Evolutionary conservation across 2,113 vertebrate genomes (phyloP).

Genomic region (Sarotherodon lohbergeri): DNA sequence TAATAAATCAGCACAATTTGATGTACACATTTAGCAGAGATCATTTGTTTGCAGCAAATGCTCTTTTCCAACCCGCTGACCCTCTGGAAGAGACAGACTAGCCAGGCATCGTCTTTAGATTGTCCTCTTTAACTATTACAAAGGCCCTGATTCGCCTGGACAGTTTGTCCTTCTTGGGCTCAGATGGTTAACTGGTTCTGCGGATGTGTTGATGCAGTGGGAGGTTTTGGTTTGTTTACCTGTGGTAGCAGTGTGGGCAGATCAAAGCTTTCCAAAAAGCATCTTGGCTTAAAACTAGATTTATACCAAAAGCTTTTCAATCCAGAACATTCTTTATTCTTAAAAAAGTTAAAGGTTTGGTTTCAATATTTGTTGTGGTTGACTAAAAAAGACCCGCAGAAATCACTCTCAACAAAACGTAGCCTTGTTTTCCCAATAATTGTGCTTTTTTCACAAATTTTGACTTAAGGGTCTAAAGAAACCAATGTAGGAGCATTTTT

Average conservation of each 20-base stretch:
- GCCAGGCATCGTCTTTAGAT: slow-evolving; percentile 72
- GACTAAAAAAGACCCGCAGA: not conserved
- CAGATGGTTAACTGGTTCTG: not conserved
- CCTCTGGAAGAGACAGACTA: slow-evolving; percentile 32
- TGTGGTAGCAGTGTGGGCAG: not conserved
- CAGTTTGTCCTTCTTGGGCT: slow-evolving; percentile 32
- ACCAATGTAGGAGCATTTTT: not conserved
- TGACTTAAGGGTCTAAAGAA: not conserved
- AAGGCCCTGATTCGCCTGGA: slow-evolving; percentile 72
- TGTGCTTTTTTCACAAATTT: not conserved
- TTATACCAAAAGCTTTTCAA: not conserved
- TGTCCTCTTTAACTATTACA: slow-evolving; percentile 75
- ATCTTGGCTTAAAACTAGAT: not conserved
- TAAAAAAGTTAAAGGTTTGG: not conserved
- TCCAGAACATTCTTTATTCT: not conserved
- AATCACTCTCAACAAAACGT: not conserved
- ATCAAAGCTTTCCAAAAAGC: not conserved
- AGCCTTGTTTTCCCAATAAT: not conserved
- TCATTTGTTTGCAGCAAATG: slow-evolving; percentile 7
- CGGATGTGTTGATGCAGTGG: not conserved
- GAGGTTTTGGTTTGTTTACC: not conserved
- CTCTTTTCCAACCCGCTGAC: slow-evolving; percentile 8
- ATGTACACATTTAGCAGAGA: not conserved
- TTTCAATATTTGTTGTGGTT: not conserved
- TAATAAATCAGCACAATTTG: not conserved